Evolutionary conservation across 2,113 vertebrate species (phyloP).

Genomic region (Corythaixoides concolor): DNA sequence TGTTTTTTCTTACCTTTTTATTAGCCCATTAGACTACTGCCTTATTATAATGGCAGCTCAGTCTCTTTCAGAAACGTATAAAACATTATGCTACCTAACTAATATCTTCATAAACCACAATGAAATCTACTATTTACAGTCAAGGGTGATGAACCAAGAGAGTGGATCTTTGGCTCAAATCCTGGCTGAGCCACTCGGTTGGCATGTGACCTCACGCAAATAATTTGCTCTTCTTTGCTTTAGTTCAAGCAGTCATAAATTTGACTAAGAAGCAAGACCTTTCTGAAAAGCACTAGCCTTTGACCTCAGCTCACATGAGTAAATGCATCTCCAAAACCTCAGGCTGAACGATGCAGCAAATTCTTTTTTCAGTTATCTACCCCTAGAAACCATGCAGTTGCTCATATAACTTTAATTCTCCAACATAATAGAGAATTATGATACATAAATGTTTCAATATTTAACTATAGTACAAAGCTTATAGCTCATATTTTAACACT

Average conservation of each 20-base stretch:
- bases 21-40: neutral
- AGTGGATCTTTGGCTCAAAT: conserved; percentile 4
- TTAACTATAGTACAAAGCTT: neutral
- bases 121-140: neutral
- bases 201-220: neutral
- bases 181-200: neutral
- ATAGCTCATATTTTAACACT: neutral
- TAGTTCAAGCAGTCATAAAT: conserved; percentile 21
- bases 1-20: neutral
- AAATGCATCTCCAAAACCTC: neutral
- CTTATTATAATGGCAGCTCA: neutral
- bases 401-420: neutral
- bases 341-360: neutral
- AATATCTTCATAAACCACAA: neutral
- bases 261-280: neutral
- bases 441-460: neutral
- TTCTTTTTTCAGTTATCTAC: neutral
- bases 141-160: neutral
- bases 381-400: neutral
- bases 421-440: neutral
- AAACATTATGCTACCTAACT: neutral
- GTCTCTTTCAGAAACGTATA: neutral
- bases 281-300: conserved; percentile 4
- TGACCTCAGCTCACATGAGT: neutral
- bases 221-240: neutral